Base-by-base conservation (phyloP, 2,797 vertebrate species). In the Nannoperca obscura region DNA sequence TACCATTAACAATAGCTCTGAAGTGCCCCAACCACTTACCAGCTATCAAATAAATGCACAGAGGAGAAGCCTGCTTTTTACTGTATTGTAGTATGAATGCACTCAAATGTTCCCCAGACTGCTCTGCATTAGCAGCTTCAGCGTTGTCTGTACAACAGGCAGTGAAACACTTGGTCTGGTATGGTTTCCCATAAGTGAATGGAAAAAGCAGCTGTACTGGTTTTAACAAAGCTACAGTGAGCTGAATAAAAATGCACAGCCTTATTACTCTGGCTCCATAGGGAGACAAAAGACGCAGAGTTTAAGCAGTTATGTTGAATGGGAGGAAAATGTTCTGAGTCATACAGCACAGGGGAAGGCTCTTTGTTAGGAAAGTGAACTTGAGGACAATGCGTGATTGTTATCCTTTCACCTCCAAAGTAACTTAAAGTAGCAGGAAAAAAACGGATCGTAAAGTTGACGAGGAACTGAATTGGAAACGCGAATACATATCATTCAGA, bases 131-230 rank as follows among this genome's bases (percentile, higher is more conserved):
- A 74, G 71, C 80, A 77, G 77, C 65, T 65, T 77, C 70, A 67
- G 79, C 73, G 15, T 20, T 32, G 54, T 85, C 81, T 66, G 69
- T 66, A 42, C 44, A 68, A 65, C 83, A 63, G 83, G 61, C 75
- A 67, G 72, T 57, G 52, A 40, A 79, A 79, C 71, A 63, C 74
- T 83, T 69, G 53, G 78, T 59, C 70, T 68, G 82, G 74, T 76
- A 77, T 17, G 27, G 69, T 46, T 86, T 78, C 66, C 79, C 58
- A 42, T 15, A 61, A 76, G 69, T 36, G 34, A 89, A 91, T 90
- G 74, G 69, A 83, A 83, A 91, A 91, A 86, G 76, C 92, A 90
- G 92, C 86, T 91, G 89, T 42, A 42, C 50, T 47, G 64, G 76
- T 84, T 83, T 74, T 72, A 67, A 86, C 47, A 61, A 76, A 84